Evolutionary conservation across 2,113 vertebrate species (phyloP).

Genomic region (Cyanoderma ruficeps): DNA sequence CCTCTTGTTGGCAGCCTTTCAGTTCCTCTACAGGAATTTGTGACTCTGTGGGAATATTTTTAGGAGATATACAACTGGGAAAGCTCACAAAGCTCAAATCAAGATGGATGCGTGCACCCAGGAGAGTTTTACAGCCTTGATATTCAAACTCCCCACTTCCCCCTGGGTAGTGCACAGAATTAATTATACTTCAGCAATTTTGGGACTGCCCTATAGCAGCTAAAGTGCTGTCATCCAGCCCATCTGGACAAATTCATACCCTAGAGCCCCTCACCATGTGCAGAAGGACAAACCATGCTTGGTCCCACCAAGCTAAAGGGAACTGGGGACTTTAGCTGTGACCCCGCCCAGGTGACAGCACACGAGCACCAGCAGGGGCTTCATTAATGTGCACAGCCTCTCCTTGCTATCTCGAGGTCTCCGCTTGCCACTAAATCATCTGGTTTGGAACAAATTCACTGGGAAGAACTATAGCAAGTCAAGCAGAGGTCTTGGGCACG

Average conservation of each 20-base stretch:
- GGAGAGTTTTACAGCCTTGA: background rate
- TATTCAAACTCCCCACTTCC: background rate
- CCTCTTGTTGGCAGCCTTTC: background rate
- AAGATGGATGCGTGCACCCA: background rate
- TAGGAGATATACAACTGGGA: constrained; percentile 9
- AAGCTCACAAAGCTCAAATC: constrained; percentile 1
- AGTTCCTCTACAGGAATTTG: constrained; percentile 3
- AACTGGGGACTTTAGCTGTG: background rate
- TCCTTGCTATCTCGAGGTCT: constrained; percentile 1
- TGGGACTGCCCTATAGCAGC: background rate
- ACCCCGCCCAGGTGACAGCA: background rate
- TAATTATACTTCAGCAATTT: background rate
- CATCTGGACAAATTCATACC: background rate
- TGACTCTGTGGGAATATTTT: constrained; percentile 43
- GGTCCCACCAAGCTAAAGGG: background rate
- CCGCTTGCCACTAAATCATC: constrained; percentile 4
- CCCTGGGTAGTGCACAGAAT: background rate
- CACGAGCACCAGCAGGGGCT: background rate
- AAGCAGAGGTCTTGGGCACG: constrained; percentile 16
- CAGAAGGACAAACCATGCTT: accelerated
- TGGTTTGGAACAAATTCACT: constrained; percentile 37
- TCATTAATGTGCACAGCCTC: background rate
- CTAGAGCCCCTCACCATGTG: background rate
- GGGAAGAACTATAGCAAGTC: constrained; percentile 48
- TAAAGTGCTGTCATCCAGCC: background rate